Evolutionary conservation across 2,113 vertebrate species (phyloP).

Genomic region (Anser brachyrhynchus): DNA sequence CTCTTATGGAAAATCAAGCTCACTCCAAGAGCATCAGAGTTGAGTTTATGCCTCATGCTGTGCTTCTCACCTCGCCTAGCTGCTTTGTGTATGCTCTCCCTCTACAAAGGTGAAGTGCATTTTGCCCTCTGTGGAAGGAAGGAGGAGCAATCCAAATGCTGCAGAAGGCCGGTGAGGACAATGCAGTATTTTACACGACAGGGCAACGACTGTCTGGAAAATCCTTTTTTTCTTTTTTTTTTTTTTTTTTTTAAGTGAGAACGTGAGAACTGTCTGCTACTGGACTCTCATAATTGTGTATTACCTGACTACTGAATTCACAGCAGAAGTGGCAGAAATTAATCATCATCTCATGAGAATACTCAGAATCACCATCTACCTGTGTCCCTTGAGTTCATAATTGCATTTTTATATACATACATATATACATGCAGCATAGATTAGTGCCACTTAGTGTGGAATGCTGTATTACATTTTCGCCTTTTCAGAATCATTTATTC

Average conservation of each 20-base stretch:
- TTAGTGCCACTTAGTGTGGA: neutral
- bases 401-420: neutral
- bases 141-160: neutral
- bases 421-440: neutral
- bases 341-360: neutral
- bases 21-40: neutral
- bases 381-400: neutral
- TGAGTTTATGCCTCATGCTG: neutral
- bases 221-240: accelerated
- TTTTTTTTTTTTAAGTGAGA: neutral
- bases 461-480: neutral
- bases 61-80: neutral
- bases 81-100: neutral
- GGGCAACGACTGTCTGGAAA: neutral
- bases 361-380: neutral
- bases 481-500: neutral
- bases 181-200: neutral
- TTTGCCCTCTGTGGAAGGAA: neutral
- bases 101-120: neutral
- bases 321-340: neutral
- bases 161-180: neutral
- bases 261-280: neutral
- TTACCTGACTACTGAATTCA: neutral
- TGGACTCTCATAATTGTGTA: neutral
- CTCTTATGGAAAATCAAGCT: neutral